phyloP scores from a whole-genome alignment of 2,113 vertebrate genomes.

The Octodon degus region DNA sequence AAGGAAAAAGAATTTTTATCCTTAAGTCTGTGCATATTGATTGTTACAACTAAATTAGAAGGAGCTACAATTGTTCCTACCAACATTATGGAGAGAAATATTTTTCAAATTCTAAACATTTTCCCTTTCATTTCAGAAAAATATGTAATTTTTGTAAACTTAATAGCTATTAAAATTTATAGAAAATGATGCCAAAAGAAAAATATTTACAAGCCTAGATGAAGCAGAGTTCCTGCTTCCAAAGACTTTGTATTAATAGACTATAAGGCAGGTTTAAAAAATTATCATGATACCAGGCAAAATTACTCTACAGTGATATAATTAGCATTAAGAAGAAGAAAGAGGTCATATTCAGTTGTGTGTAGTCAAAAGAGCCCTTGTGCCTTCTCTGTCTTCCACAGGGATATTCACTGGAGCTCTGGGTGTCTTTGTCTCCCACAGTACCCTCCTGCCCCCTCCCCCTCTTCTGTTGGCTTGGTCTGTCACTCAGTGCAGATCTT shows the following conservation, averaged over 20 bases:
- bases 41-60: background rate
- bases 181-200: background rate
- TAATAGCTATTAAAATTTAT: background rate
- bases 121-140: background rate
- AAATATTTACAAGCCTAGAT: background rate
- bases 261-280: background rate
- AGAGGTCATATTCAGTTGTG: background rate
- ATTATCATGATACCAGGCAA: background rate
- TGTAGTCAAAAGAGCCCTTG: background rate
- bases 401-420: background rate
- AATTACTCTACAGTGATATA: background rate
- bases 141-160: background rate
- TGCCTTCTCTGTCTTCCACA: background rate
- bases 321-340: slow-evolving; percentile 29
- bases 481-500: background rate
- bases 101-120: slow-evolving; percentile 5
- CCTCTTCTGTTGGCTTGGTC: rapidly evolving
- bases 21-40: background rate
- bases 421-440: background rate
- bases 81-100: background rate
- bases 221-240: background rate
- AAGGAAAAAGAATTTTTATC: background rate
- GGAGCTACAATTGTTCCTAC: background rate
- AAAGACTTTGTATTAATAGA: background rate
- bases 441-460: background rate